These are phyloP conservation scores for Drosophila eohydei DNA, from an alignment of 2,888 invertebrate species.

Conservation along the genomic window DNA sequence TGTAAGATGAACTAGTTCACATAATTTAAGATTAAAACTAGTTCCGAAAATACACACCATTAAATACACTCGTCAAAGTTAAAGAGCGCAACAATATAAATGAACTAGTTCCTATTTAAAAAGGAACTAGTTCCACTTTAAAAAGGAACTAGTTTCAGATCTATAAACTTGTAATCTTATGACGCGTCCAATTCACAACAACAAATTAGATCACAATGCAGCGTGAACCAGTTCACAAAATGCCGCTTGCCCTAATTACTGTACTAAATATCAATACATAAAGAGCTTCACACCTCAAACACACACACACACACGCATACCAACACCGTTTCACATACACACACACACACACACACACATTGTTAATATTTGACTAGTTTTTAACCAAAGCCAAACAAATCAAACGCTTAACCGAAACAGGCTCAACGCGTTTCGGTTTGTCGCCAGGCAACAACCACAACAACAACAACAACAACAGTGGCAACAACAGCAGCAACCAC, in stretches of 20 bases:
- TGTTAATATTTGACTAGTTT: conserved; percentile 64
- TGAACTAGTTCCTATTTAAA: no score
- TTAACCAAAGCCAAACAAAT: conserved; percentile 63
- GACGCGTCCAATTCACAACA: conserved; percentile 10
- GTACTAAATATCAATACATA: conserved; percentile 63
- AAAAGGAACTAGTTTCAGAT: conserved; percentile 1
- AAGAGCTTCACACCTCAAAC: conserved; percentile 47
- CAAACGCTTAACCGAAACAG: conserved; percentile 83
- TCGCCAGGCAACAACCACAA: conserved; percentile 63
- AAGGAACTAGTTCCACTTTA: neutral
- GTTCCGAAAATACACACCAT: conserved; percentile 2
- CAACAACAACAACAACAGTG: conserved; percentile 32
- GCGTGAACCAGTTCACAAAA: conserved; percentile 20
- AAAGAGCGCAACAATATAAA: no score
- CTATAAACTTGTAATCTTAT: neutral
- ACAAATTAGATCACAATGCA: conserved; percentile 3
- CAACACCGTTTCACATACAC: conserved; percentile 37
- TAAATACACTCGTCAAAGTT: neutral
- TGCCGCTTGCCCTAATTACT: conserved; percentile 32
- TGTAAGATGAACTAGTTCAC: conserved; percentile 1
- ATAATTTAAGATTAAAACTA: neutral
- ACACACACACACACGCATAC: conserved; percentile 41
- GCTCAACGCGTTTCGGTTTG: conserved; percentile 84
- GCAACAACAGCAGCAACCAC: conserved; percentile 41
- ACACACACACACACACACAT: conserved; percentile 25